Evolutionary conservation across 2,888 invertebrate species (phyloP).

Genomic region (Sarcophaga caerulescens): DNA sequence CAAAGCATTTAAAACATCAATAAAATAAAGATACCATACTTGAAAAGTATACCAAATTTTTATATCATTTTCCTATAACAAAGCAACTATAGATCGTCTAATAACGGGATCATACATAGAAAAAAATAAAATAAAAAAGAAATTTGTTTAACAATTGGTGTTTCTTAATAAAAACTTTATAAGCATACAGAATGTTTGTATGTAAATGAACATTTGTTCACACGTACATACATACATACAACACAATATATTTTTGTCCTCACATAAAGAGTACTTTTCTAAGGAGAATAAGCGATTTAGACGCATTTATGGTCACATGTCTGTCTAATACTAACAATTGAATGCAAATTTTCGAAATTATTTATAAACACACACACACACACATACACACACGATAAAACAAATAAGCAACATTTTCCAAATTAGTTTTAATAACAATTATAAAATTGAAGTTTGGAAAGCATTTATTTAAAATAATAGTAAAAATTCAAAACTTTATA

Average conservation of each 20-base stretch:
- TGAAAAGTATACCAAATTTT: slow-evolving; percentile 62
- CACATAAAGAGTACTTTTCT: neutral
- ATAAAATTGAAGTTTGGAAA: slow-evolving; percentile 47
- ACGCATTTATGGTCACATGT: neutral
- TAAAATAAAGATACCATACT: slow-evolving; percentile 53
- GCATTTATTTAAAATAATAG: slow-evolving; percentile 60
- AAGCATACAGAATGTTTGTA: too few relatives aligned
- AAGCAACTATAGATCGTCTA: neutral
- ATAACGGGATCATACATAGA: too few relatives aligned
- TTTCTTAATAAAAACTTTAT: too few relatives aligned
- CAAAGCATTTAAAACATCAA: slow-evolving; percentile 60
- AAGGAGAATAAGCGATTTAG: neutral
- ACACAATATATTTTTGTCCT: too few relatives aligned
- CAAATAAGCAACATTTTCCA: slow-evolving; percentile 23
- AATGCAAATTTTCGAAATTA: neutral
- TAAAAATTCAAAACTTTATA: slow-evolving; percentile 53
- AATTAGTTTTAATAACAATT: slow-evolving; percentile 25
- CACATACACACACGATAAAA: slow-evolving; percentile 1
- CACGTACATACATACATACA: too few relatives aligned
- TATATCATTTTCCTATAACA: slow-evolving; percentile 4
- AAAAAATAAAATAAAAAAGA: too few relatives aligned
- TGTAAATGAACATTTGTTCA: too few relatives aligned
- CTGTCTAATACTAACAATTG: neutral
- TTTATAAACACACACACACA: neutral
- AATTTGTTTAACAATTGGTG: too few relatives aligned